A percentile compares a stretch with the other conserved stretches of the same genome.
Conservation (phyloP, 2,113 vertebrate genomes). For the Cochlearius cochlearius region DNA sequence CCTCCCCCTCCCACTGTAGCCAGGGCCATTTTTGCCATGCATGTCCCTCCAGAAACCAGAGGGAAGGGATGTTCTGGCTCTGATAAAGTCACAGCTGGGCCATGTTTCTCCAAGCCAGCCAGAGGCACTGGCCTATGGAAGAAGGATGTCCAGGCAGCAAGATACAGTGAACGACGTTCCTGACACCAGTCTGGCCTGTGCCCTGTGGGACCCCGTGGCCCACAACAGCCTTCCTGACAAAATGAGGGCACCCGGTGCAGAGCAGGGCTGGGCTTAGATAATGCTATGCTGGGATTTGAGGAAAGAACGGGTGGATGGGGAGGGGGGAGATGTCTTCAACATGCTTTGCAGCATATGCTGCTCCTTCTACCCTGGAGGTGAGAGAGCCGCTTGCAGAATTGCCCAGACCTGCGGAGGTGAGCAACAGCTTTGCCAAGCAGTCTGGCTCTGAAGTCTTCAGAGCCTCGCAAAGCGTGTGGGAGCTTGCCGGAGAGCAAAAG, state of each 20-base stretch:
- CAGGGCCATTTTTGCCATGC: neutral
- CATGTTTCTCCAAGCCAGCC: neutral
- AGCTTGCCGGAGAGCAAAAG: conserved; percentile 37
- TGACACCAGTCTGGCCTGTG: neutral
- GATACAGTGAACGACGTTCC: neutral
- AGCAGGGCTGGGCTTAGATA: neutral
- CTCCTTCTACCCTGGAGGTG: neutral
- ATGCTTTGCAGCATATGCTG: neutral
- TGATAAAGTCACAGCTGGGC: neutral
- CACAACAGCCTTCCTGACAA: accelerated
- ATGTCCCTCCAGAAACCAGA: neutral
- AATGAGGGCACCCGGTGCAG: neutral
- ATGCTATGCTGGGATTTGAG: neutral
- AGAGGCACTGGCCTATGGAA: neutral
- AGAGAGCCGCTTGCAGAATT: neutral
- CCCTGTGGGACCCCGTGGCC: neutral
- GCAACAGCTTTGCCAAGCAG: conserved; percentile 19
- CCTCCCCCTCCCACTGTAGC: neutral
- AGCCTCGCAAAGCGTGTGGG: conserved; percentile 9
- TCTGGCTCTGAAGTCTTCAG: neutral
- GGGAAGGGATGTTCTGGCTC: neutral
- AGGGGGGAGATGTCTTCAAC: neutral
- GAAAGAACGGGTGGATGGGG: neutral
- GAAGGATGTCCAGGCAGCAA: neutral
- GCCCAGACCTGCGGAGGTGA: conserved; percentile 11